phyloP scores from a whole-genome alignment of 2,888 invertebrate species.

The Leptopterna dolabrata region DNA sequence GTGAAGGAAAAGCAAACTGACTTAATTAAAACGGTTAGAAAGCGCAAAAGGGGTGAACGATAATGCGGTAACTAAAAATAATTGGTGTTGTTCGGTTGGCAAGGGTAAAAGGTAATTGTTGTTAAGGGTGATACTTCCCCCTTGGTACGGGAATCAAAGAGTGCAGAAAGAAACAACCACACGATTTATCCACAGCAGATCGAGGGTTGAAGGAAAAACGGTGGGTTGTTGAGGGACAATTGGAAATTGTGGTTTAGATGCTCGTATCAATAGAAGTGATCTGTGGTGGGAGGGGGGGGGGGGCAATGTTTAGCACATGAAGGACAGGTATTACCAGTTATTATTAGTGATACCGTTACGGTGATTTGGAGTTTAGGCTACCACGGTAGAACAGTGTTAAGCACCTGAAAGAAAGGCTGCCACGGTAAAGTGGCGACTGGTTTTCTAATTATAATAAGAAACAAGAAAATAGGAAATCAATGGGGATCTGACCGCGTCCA shows the following conservation, averaged over 20 bases:
- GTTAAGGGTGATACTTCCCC: background rate
- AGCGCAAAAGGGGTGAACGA: slow-evolving; percentile 36
- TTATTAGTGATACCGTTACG: no score
- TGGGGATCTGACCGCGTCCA: no score
- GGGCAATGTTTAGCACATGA: no score
- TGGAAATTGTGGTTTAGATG: background rate
- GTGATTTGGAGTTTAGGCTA: no score
- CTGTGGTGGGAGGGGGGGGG: no score
- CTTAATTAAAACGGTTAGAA: slow-evolving; percentile 45
- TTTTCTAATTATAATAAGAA: no score
- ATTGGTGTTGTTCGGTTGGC: slow-evolving; percentile 49
- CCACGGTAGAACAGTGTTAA: no score
- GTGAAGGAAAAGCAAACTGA: slow-evolving; percentile 44
- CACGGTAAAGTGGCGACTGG: no score
- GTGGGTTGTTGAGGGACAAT: background rate
- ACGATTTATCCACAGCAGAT: background rate
- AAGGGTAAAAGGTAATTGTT: slow-evolving; percentile 32
- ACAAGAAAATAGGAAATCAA: no score
- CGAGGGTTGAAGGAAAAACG: background rate
- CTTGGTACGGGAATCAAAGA: slow-evolving; percentile 8
- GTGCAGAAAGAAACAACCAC: background rate
- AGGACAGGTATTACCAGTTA: no score
- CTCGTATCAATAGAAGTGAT: background rate
- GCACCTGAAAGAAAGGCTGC: no score
- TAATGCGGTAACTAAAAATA: slow-evolving; percentile 47